Conservation (phyloP, 1,140 invertebrate species). For the Bombus superbus region DNA sequence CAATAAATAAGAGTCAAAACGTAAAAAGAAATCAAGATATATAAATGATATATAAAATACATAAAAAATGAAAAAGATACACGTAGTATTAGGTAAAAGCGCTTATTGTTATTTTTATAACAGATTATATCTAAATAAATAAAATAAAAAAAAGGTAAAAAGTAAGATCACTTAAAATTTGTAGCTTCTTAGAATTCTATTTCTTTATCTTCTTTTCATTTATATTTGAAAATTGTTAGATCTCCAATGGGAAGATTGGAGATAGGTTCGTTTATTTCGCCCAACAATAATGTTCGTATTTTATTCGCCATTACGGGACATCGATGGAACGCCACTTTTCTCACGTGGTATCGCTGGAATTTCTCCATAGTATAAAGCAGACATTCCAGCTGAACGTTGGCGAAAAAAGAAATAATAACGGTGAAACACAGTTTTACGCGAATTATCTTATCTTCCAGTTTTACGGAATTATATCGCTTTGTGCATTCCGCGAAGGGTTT, state of each 20-base stretch:
- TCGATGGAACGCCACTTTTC: slow-evolving; percentile 11
- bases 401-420: slow-evolving; percentile 21
- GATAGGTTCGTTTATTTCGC: not conserved
- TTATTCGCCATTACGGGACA: not conserved
- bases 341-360: slow-evolving; percentile 6
- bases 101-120: too few relatives aligned
- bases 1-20: too few relatives aligned
- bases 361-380: not conserved
- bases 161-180: not conserved
- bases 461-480: slow-evolving; percentile 11
- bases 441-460: slow-evolving; percentile 47
- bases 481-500: slow-evolving; percentile 16
- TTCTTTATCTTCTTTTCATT: not conserved
- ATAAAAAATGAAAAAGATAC: too few relatives aligned
- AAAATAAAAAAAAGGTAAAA: too few relatives aligned
- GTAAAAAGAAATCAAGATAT: too few relatives aligned
- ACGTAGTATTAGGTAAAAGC: too few relatives aligned
- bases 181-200: not conserved
- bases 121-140: too few relatives aligned
- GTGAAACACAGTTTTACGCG: slow-evolving; percentile 17
- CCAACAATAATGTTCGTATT: slow-evolving; percentile 13
- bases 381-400: not conserved
- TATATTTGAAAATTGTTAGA: not conserved
- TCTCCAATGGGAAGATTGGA: not conserved
- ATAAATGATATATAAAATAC: too few relatives aligned